phyloP scores from a whole-genome alignment of 2,888 invertebrate species.

The Drosophila rellima region DNA sequence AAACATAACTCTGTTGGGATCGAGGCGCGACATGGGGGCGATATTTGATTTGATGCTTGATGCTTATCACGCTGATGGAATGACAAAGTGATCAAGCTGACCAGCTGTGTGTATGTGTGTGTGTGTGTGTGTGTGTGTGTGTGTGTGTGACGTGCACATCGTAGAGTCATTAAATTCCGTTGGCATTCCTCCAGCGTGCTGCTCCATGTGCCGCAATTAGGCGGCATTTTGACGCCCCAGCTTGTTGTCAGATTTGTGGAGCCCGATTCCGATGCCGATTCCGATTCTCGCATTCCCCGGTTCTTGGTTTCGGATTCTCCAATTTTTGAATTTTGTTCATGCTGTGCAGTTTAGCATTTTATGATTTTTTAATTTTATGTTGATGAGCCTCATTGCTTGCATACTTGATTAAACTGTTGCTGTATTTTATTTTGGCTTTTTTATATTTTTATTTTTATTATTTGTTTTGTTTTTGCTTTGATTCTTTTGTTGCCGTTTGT shows the following conservation, averaged over 20 bases:
- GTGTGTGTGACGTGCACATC: conserved; percentile 33
- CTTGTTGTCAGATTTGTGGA: conserved; percentile 61
- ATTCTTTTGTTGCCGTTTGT: conserved; percentile 44
- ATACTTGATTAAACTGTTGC: conserved; percentile 70
- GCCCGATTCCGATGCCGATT: conserved; percentile 23
- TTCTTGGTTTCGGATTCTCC: conserved; percentile 36
- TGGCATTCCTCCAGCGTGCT: conserved; percentile 34
- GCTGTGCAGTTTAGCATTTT: conserved; percentile 81
- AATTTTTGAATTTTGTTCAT: conserved; percentile 62
- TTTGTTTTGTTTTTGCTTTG: conserved; percentile 37
- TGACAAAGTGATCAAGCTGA: conserved; percentile 60
- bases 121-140: not conserved
- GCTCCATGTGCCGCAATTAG: conserved; percentile 68
- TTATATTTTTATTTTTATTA: conserved; percentile 35
- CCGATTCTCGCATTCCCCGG: conserved; percentile 24
- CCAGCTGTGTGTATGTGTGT: conserved; percentile 1
- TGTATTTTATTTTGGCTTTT: conserved; percentile 18
- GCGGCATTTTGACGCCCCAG: conserved; percentile 75
- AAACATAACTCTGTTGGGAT: conserved; percentile 27
- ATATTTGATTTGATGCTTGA: conserved; percentile 39
- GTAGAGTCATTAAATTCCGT: conserved; percentile 50
- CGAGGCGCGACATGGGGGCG: conserved; percentile 48
- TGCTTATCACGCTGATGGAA: conserved; percentile 73
- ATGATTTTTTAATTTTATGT: conserved; percentile 82
- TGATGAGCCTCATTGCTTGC: conserved; percentile 80